Evolutionary conservation across 2,888 invertebrate genomes (phyloP).

Genomic region (Apamea crenata): DNA sequence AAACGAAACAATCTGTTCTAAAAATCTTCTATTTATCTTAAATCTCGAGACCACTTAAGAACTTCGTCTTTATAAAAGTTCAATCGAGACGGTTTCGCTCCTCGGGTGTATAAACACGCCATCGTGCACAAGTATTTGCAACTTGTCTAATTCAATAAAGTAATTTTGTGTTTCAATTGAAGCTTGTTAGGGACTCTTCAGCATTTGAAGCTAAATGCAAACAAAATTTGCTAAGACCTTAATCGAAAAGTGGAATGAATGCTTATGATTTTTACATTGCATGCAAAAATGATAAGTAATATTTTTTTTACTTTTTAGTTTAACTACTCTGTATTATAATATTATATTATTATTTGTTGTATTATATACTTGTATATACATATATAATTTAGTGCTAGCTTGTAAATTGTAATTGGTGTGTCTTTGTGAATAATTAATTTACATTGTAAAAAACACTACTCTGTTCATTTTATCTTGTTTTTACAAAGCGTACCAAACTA

Average conservation of each 20-base stretch:
- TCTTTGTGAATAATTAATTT: too few species aligned
- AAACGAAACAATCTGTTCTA: background rate
- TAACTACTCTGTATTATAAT: background rate
- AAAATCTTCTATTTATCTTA: conserved; percentile 29
- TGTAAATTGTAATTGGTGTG: too few species aligned
- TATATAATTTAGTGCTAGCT: too few species aligned
- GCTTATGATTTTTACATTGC: background rate
- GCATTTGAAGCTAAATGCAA: conserved; percentile 12
- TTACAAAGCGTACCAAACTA: background rate
- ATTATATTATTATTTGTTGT: too few species aligned
- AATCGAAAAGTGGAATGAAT: conserved; percentile 17
- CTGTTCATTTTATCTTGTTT: background rate
- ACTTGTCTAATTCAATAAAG: conserved; percentile 47
- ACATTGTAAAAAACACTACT: too few species aligned
- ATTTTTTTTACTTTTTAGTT: background rate
- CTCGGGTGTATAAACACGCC: conserved; percentile 14
- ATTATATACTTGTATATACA: too few species aligned
- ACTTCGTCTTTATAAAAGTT: conserved; percentile 25
- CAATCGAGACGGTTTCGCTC: conserved; percentile 10
- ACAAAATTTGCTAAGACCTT: background rate
- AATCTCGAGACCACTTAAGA: conserved; percentile 32
- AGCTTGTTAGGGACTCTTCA: conserved; percentile 36
- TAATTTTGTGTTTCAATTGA: conserved; percentile 47
- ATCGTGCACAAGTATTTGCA: conserved; percentile 34
- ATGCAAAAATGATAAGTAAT: too few species aligned